phyloP scores from a whole-genome alignment of 2,888 invertebrate species.

The Agrochola macilenta region DNA sequence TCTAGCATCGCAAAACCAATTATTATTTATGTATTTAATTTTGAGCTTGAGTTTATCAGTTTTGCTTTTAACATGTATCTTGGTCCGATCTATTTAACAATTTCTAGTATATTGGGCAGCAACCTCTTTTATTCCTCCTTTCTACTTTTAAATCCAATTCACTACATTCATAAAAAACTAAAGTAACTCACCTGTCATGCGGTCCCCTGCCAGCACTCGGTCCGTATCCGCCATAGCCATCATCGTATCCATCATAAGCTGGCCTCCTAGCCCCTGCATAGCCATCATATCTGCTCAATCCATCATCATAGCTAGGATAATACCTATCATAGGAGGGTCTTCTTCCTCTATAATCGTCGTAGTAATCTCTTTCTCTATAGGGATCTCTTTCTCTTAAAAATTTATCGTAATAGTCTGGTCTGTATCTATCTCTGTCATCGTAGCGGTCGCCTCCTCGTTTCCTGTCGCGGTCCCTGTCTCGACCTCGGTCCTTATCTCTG shows the following conservation, averaged over 20 bases:
- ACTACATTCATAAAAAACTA: not conserved
- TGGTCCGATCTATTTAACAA: too few species aligned
- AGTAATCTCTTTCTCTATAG: slow-evolving; percentile 80
- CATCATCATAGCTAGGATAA: slow-evolving; percentile 76
- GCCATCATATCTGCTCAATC: slow-evolving; percentile 67
- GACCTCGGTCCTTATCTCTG: slow-evolving; percentile 72
- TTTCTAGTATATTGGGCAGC: not conserved
- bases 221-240: slow-evolving; percentile 82
- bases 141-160: not conserved
- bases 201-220: slow-evolving; percentile 83
- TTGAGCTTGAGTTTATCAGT: not conserved
- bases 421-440: slow-evolving; percentile 84
- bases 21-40: not conserved
- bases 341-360: slow-evolving; percentile 81
- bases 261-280: slow-evolving; percentile 75
- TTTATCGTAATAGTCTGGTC: slow-evolving; percentile 86
- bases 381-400: slow-evolving; percentile 85
- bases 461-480: slow-evolving; percentile 76
- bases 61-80: not conserved
- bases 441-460: slow-evolving; percentile 70
- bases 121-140: not conserved
- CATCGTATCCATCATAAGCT: slow-evolving; percentile 78
- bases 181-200: slow-evolving; percentile 85
- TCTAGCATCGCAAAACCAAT: not conserved
- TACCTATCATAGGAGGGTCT: slow-evolving; percentile 81